Evolutionary conservation across 2,113 vertebrate genomes (phyloP).

Genomic region (Burhinus bistriatus): DNA sequence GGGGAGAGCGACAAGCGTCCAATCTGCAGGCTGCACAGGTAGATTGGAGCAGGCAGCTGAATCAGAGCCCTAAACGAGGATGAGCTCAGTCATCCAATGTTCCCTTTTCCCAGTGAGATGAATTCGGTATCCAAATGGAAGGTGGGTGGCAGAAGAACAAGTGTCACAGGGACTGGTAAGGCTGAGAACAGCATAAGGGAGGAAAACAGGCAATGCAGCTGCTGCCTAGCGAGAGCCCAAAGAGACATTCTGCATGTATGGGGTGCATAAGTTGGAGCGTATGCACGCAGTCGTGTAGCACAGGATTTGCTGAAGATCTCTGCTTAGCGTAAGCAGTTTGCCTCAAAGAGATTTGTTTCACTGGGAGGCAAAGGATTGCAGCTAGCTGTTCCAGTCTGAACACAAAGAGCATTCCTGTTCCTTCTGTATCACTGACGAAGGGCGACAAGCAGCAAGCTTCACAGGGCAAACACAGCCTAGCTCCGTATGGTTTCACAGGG

Average conservation of each 20-base stretch:
- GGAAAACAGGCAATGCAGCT: neutral
- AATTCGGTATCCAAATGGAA: neutral
- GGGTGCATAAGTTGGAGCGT: neutral
- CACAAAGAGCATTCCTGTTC: neutral
- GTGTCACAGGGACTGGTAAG: neutral
- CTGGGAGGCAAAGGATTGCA: neutral
- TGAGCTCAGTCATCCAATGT: neutral
- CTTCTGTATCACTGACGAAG: neutral
- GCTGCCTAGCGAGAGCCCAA: neutral
- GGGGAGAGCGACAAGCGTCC: neutral
- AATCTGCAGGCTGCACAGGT: neutral
- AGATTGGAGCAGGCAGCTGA: neutral
- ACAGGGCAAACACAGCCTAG: fast-evolving
- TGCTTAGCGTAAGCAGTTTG: neutral
- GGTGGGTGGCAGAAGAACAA: neutral
- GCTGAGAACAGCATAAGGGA: neutral
- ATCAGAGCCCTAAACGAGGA: neutral
- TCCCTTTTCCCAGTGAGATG: neutral
- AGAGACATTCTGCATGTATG: neutral
- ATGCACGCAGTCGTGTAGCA: neutral
- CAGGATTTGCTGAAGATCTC: neutral
- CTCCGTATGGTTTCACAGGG: neutral
- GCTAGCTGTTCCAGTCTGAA: neutral
- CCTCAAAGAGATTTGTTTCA: neutral
- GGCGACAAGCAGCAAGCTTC: neutral